Evolutionary conservation across 2,888 invertebrate species (phyloP), one percentile per base, ranked within the genome.

Genomic region (Altica lythri): DNA sequence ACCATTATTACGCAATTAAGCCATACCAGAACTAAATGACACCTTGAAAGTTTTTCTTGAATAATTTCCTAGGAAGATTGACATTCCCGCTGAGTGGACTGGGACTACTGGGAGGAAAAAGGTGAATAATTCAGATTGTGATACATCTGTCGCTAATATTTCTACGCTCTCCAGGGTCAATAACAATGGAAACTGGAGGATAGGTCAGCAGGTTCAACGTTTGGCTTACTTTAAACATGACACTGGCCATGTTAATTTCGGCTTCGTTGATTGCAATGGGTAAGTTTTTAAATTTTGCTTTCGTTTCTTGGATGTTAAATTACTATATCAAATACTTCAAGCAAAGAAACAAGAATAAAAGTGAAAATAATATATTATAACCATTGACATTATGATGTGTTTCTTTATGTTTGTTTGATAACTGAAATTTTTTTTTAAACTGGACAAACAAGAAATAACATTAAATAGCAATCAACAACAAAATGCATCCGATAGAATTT

Each of bases 191-290:
- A 14, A n/a, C 27, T 12, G 12, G 14, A 22, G 10, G 29, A 22
- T 14, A n/a, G 30, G 5, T 10, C 12, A 9, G 32, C 19, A 30
- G 27, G 10, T 22, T 27, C 38, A 44, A 25, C 58, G 59, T 53
- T 50, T 62, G 49, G 63, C 66, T 22, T 68, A 65, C 52, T 70
- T 70, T 53, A 70, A 68, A 55, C 67, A 67, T 40, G 62, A 64
- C 52, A 60, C 60, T 35, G 75, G 75, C 44, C 74, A 74, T 55
- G 62, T 75, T 12, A 75, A 75, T 62, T 63, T 72, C 60, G 74
- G 70, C 5, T 75, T 74, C 54, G 58, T 70, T 13, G 73, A 72
- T 52, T 61, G 57, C 45, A 72, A 75, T 55, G 73, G 73, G 74
- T 75, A 61, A 73, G 72, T 66, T 12, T 18, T 37, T 19, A 9